Conservation (phyloP, 2,113 vertebrate species). For the Odontophorus gujanensis region DNA sequence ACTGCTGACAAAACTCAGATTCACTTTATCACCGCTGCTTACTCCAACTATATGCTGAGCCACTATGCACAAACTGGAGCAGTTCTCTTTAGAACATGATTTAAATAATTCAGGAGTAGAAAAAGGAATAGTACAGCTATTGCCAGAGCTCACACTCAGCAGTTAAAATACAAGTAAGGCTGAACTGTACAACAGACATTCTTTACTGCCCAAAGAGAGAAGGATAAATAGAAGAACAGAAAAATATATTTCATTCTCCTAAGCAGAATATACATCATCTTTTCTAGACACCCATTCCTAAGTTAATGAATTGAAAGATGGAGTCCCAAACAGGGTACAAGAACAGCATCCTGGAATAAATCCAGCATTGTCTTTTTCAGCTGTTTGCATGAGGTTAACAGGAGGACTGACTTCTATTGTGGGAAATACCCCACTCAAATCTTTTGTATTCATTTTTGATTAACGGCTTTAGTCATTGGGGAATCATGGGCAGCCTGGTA, state of each 20-base stretch:
- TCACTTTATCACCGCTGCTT: not conserved
- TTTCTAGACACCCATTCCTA: conserved; percentile 18
- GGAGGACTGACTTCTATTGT: conserved; percentile 49
- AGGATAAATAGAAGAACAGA: not conserved
- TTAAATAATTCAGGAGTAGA: not conserved
- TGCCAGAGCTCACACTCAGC: not conserved
- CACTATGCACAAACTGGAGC: not conserved
- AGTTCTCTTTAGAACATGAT: not conserved
- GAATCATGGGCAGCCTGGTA: conserved; percentile 42
- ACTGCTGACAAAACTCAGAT: not conserved
- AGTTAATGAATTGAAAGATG: conserved; percentile 21
- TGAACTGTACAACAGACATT: conserved; percentile 12
- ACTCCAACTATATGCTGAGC: not conserved
- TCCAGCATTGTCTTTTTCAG: conserved; percentile 55
- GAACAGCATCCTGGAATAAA: conserved; percentile 5
- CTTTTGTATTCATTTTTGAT: conserved; percentile 68
- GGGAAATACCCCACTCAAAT: conserved; percentile 48
- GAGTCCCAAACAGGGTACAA: conserved; percentile 5
- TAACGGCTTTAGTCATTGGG: conserved; percentile 25
- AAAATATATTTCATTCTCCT: not conserved
- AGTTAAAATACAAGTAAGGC: not conserved
- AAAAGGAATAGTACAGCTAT: not conserved
- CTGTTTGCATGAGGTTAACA: conserved; percentile 48
- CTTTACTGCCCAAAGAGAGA: conserved; percentile 1
- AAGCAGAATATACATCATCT: not conserved